Base-by-base conservation (phyloP, 2,888 invertebrate species). In the Clivina fossor region DNA sequence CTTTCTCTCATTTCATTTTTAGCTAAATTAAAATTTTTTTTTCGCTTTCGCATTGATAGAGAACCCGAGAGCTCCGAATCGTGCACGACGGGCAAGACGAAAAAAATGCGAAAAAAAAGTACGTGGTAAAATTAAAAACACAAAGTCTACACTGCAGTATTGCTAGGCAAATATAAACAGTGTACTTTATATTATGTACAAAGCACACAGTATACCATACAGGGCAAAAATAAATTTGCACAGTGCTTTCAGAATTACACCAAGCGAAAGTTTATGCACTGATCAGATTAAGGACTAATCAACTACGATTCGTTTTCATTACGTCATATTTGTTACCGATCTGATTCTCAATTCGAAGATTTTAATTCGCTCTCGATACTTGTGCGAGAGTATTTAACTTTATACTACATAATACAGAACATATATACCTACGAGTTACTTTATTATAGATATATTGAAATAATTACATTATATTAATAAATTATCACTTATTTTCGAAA, bases 81-180 rank as follows among this genome's bases (percentile, higher is more conserved):
- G 26, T 24, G 26, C 26, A 7, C 26, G 26, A 7, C 9, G 22
- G 20, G 15, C 32, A 44, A 47, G 47, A 47, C 47, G 33, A 47
- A 47, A 47, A 47, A 47, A n/a, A n/a, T n/a, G n/a, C 20, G 47
- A 8, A 33, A 47, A 47, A 40, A 41, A 60, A 68, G 66, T 67
- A 65, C 65, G 65, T 62, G 64, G 65, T 64, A 64, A 64, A 71
- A 69, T 66, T 69, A 67, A 68, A 69, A 68, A 64, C 63, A 63
- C 65, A 62, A 62, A 66, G 68, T 69, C 66, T 67, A 69, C 68
- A 69, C 61, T 66, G 65, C 69, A 67, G 69, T 69, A 71, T 69
- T 69, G 68, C 68, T 69, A 62, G 57, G 66, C 67, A 71, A 71
- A 71, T 71, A 71, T 69, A 70, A 70, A 71, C 70, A 70, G 66